phyloP scores from a whole-genome alignment of 2,888 invertebrate species.

The Amiota minor region DNA sequence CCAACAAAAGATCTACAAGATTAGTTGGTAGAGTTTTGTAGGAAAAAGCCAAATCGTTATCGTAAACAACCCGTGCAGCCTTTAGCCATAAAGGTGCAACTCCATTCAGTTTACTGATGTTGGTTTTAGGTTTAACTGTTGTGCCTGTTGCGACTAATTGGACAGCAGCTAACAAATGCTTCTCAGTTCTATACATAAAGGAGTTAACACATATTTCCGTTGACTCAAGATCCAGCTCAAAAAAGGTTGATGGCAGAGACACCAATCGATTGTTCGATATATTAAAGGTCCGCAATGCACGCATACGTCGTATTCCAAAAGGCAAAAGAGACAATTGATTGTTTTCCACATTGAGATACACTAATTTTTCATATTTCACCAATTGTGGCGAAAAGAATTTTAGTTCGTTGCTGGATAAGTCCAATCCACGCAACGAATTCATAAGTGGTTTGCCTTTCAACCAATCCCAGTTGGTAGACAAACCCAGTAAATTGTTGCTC shows the following conservation, averaged over 20 bases:
- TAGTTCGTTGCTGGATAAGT: slow-evolving; percentile 79
- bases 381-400: slow-evolving; percentile 78
- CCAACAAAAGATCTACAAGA: slow-evolving; percentile 66
- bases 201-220: too few relatives aligned
- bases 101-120: too few relatives aligned
- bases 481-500: slow-evolving; percentile 79
- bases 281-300: slow-evolving; percentile 64
- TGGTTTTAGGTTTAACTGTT: too few relatives aligned
- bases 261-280: slow-evolving; percentile 67
- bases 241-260: slow-evolving; percentile 69
- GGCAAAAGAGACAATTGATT: slow-evolving; percentile 79
- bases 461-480: slow-evolving; percentile 77
- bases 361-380: slow-evolving; percentile 78
- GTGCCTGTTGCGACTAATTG: too few relatives aligned
- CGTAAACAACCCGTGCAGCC: slow-evolving; percentile 60
- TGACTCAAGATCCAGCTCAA: too few relatives aligned
- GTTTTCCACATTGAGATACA: slow-evolving; percentile 78
- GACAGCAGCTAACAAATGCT: too few relatives aligned
- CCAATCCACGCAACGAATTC: slow-evolving; percentile 77
- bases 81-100: slow-evolving; percentile 65
- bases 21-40: slow-evolving; percentile 61
- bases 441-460: slow-evolving; percentile 76
- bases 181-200: too few relatives aligned
- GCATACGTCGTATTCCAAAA: slow-evolving; percentile 78
- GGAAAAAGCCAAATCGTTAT: slow-evolving; percentile 58